Percentiles rank a stretch among this genome's conserved stretches.
Conservation (phyloP, 2,888 invertebrate genomes). For the Linnaemya vulpina region DNA sequence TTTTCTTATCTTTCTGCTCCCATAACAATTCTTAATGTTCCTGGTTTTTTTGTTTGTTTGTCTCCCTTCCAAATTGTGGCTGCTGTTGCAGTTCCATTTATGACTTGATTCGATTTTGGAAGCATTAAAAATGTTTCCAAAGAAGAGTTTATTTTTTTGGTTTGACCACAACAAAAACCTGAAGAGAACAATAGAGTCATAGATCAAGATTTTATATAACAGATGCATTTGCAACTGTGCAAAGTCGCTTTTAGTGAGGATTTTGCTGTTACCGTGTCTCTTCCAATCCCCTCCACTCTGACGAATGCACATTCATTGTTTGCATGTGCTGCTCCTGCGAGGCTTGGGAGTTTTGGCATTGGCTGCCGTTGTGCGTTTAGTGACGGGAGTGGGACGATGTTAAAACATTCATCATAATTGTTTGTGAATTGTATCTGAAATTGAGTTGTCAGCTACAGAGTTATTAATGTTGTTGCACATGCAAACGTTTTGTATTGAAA, state of each 20-base stretch:
- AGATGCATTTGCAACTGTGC: conserved; percentile 69
- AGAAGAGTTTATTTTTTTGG: conserved; percentile 13
- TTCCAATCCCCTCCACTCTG: background rate
- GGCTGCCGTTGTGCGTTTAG: background rate
- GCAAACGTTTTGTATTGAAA: background rate
- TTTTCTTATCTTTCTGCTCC: conserved; percentile 70
- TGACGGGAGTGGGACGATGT: conserved; percentile 19
- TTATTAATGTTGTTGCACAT: conserved; percentile 53
- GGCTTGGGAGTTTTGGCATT: conserved; percentile 9
- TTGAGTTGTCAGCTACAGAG: conserved; percentile 68
- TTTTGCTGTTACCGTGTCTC: background rate
- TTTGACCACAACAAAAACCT: conserved; percentile 60
- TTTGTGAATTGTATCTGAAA: conserved; percentile 69
- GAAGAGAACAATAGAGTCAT: conserved; percentile 65
- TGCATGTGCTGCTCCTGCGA: background rate
- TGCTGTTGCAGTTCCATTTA: conserved; percentile 19
- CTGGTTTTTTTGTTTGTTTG: too few species aligned
- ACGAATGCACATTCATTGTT: conserved; percentile 59
- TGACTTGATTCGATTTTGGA: conserved; percentile 62
- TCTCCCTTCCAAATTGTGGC: background rate
- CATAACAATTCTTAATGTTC: conserved; percentile 44
- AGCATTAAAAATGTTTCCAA: conserved; percentile 14
- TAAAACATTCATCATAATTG: conserved; percentile 64
- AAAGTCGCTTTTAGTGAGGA: conserved; percentile 25
- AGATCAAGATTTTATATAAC: conserved; percentile 68